Conservation (phyloP, 2,113 vertebrate genomes). For the Nyctibius bracteatus region DNA sequence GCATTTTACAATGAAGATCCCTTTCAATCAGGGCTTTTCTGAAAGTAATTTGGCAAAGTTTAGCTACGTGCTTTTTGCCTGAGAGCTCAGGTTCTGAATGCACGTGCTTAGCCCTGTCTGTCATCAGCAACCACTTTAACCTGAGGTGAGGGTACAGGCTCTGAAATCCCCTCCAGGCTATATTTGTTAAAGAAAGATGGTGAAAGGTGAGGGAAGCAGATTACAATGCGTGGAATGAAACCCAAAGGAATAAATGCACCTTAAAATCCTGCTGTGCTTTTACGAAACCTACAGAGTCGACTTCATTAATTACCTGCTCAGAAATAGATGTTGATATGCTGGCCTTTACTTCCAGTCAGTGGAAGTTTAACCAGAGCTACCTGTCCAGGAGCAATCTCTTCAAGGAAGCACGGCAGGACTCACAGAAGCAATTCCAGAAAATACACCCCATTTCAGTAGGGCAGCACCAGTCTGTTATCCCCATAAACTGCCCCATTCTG, state of each 20-base stretch:
- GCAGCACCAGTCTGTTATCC: background rate
- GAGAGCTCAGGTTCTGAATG: background rate
- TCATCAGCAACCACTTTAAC: constrained; percentile 58
- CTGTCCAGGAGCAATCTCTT: background rate
- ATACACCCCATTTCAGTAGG: background rate
- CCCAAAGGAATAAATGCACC: background rate
- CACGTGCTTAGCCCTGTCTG: background rate
- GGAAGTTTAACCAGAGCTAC: background rate
- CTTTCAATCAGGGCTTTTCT: constrained; percentile 38
- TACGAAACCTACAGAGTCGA: accelerated
- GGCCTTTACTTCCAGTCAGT: background rate
- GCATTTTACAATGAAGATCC: constrained; percentile 34
- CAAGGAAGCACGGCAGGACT: background rate
- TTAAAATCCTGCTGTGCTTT: background rate
- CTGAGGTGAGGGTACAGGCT: background rate
- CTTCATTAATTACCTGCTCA: background rate
- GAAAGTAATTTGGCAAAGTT: constrained; percentile 12
- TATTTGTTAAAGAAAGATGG: background rate
- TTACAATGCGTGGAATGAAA: constrained; percentile 12
- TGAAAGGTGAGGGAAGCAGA: constrained; percentile 46
- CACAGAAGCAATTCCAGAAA: background rate
- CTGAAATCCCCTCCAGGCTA: background rate
- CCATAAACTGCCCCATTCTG: background rate
- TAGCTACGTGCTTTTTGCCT: background rate
- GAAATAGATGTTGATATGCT: background rate